phyloP scores from a whole-genome alignment of 2,113 vertebrate genomes.

The Etia nguti region DNA sequence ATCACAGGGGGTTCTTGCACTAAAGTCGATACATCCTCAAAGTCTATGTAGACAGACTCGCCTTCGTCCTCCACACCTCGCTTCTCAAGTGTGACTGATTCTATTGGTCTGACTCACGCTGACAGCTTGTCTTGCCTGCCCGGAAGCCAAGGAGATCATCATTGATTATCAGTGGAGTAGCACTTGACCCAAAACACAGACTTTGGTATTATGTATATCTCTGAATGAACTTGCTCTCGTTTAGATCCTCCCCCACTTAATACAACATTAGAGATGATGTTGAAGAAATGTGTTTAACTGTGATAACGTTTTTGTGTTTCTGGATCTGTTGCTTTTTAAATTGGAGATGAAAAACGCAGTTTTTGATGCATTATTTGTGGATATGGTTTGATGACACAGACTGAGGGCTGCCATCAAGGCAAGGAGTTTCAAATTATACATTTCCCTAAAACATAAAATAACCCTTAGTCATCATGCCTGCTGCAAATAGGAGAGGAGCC shows the following conservation, averaged over 20 bases:
- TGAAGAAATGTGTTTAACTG: slow-evolving; percentile 14
- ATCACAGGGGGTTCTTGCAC: background rate
- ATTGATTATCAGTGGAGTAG: slow-evolving; percentile 46
- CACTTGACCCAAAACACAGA: slow-evolving; percentile 9
- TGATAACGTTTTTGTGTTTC: slow-evolving; percentile 32
- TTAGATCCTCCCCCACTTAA: background rate
- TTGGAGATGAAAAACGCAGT: background rate
- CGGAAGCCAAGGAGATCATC: slow-evolving; percentile 11
- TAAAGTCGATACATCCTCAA: slow-evolving; percentile 25
- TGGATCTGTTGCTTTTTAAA: background rate
- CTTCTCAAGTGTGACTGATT: slow-evolving; percentile 42
- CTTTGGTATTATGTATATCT: slow-evolving; percentile 14
- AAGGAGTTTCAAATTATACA: background rate
- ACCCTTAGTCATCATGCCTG: background rate
- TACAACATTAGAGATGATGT: background rate
- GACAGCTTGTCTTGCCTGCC: slow-evolving; percentile 4
- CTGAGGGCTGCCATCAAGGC: background rate
- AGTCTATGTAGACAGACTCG: background rate
- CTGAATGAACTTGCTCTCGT: background rate
- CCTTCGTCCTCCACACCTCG: slow-evolving; percentile 8
- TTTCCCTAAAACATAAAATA: background rate
- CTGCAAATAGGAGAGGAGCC: background rate
- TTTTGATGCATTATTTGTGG: background rate
- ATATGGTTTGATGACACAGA: background rate
- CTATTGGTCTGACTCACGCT: slow-evolving; percentile 25